phyloP scores from a whole-genome alignment of 2,888 invertebrate species.

The Cantharis flavilabris region DNA sequence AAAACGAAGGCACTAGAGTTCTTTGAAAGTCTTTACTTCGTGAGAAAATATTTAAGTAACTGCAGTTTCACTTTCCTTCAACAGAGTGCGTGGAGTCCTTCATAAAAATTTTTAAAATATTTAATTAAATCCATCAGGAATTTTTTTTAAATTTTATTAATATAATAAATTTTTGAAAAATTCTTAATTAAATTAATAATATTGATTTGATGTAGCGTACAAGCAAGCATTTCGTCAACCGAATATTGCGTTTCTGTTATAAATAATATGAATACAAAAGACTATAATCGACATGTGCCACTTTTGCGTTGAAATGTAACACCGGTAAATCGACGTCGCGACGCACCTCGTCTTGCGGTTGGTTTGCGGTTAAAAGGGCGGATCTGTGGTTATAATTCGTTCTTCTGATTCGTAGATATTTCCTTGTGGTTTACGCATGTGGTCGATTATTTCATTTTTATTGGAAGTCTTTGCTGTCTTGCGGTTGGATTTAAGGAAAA shows the following conservation, averaged over 20 bases:
- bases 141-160: background rate
- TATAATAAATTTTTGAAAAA: background rate
- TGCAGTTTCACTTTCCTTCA: constrained; percentile 44
- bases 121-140: background rate
- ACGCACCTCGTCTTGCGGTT: constrained; percentile 58
- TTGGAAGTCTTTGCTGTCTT: constrained; percentile 46
- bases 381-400: constrained; percentile 66
- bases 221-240: background rate
- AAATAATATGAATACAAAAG: background rate
- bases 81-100: constrained; percentile 46
- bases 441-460: constrained; percentile 57
- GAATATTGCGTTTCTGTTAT: background rate
- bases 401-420: constrained; percentile 62
- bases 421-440: constrained; percentile 63
- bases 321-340: constrained; percentile 51
- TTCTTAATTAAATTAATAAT: background rate
- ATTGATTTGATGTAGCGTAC: too few species aligned
- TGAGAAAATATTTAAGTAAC: constrained; percentile 45
- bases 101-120: constrained; percentile 3
- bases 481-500: constrained; percentile 28
- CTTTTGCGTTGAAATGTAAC: constrained; percentile 32
- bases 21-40: constrained; percentile 29
- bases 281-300: background rate
- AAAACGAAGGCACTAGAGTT: constrained; percentile 20
- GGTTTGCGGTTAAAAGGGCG: constrained; percentile 69